A percentile compares a stretch with the other conserved stretches of the same genome.
phyloP scores from a whole-genome alignment of 2,113 vertebrate species.

The Tragelaphus scriptus region DNA sequence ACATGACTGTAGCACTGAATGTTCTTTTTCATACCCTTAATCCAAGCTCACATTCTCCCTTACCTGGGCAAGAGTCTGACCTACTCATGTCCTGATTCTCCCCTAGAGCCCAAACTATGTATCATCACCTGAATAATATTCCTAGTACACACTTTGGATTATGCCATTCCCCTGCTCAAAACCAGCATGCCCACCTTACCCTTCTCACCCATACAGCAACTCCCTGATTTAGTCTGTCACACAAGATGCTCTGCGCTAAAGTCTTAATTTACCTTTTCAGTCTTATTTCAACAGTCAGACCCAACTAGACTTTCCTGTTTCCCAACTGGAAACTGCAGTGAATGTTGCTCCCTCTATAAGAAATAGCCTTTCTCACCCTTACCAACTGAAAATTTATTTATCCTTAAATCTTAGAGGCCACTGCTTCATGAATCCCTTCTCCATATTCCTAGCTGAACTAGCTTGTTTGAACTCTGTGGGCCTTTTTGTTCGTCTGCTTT shows the following conservation, averaged over 20 bases:
- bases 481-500: not conserved
- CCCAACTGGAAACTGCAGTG: not conserved
- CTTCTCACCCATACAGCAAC: not conserved
- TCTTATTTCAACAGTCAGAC: slow-evolving; percentile 15
- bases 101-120: not conserved
- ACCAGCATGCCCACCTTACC: not conserved
- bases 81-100: not conserved
- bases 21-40: not conserved
- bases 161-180: not conserved
- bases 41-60: not conserved
- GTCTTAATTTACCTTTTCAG: not conserved
- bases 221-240: not conserved
- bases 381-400: not conserved
- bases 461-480: not conserved
- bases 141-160: not conserved
- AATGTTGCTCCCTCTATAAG: not conserved
- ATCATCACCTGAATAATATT: not conserved
- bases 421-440: not conserved
- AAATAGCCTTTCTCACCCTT: not conserved
- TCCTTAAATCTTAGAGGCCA: slow-evolving; percentile 16
- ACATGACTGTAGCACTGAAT: not conserved
- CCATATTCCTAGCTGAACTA: not conserved
- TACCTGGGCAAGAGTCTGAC: not conserved
- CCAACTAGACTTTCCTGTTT: not conserved
- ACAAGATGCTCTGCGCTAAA: not conserved